Evolutionary conservation across 2,113 vertebrate species (phyloP), one percentile per base, ranked within the genome.

Genomic region (Oplegnathus fasciatus): DNA sequence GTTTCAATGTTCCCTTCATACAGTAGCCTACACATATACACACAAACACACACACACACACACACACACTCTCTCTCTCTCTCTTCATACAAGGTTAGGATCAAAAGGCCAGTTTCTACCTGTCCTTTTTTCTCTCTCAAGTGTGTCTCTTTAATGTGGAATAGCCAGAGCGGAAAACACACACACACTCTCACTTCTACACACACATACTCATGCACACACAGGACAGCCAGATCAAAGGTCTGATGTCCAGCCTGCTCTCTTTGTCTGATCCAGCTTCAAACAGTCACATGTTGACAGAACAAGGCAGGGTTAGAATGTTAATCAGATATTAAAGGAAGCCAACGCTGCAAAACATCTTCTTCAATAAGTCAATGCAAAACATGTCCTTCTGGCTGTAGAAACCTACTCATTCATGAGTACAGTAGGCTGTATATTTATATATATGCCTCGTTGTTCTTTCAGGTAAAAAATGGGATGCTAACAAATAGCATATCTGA

Each of bases 251-350:
- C 88, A 68, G 82, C 67, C 72, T 80, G 66, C 52, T 86, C 75
- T 84, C 84, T 91, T 85, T 90, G 84, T 92, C 80, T 88, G 89
- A 88, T 91, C 87, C 69, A 64, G 71, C 91, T 85, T 93, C 91
- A 91, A 89, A 90, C 86, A 85, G 77, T 86, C 75, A 28, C 78
- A 76, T 90, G 87, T 86, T 83, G 89, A 89, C 81, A 78, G 88
- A 74, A 62, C 42, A 68, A 32, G 70, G n/a, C 37, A 68, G 72
- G 82, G 64, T 84, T 2, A 28, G 88, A 89, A 93, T 91, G 78
- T 84, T 88, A 88, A 92, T 86, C 80, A 87, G 83, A 68, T 78
- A 57, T 66, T 84, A 77, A 84, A 86, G 66, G 37, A 62, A 0
- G 2, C 40, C 42, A 66, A 28, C 32, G n/a, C 60, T 26, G 22